These are phyloP conservation scores for Macroglossus sobrinus DNA, from an alignment of 2,113 vertebrate species.

Conservation along the genomic window DNA sequence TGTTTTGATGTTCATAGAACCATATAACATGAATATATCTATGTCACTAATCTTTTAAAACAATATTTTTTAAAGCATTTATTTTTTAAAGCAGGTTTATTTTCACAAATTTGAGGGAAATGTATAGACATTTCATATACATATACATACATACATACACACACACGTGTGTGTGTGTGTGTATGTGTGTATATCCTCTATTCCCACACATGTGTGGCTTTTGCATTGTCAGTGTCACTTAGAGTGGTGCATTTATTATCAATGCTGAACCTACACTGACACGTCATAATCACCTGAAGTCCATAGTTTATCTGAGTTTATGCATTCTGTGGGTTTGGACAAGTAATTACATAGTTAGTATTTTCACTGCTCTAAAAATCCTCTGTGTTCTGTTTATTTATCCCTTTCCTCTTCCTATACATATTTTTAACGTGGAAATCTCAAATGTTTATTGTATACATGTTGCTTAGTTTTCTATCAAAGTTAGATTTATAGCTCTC, in stretches of 20 bases:
- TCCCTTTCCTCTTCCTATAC: not conserved
- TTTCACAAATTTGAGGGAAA: not conserved
- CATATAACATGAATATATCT: not conserved
- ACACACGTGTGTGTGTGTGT: too few species aligned
- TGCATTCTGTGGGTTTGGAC: not conserved
- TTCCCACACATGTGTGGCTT: not conserved
- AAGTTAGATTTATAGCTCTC: not conserved
- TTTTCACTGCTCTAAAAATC: not conserved
- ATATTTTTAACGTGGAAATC: not conserved
- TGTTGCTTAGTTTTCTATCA: not conserved
- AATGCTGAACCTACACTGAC: not conserved
- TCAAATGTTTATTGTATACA: not conserved
- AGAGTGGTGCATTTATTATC: not conserved
- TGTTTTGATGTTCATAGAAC: not conserved
- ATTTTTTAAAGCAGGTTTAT: not conserved
- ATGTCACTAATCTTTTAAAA: not conserved
- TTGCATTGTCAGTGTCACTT: not conserved
- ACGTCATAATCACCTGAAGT: not conserved
- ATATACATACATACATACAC: not conserved
- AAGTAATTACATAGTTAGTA: not conserved
- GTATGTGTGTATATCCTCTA: too few species aligned
- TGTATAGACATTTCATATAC: not conserved
- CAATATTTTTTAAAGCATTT: not conserved
- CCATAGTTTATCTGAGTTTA: not conserved
- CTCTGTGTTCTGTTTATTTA: not conserved